Base-by-base conservation (phyloP, 2,888 invertebrate genomes). In the Leptarthrus brevirostris region DNA sequence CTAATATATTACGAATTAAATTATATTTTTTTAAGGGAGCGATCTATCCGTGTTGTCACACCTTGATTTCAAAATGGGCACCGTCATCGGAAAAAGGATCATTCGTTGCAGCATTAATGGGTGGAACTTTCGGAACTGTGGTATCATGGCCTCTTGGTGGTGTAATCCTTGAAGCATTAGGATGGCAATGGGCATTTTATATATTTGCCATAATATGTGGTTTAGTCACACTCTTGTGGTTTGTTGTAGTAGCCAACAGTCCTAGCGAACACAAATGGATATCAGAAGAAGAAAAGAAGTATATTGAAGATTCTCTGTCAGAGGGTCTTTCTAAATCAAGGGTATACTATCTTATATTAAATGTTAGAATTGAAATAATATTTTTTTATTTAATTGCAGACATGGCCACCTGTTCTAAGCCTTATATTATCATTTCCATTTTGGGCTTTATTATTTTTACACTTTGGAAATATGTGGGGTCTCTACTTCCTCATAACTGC, bases 381-480 rank as follows among this genome's bases (percentile, higher is more conserved):
- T 22, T 16, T 72, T 52, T 12, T 36, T 77, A 74, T 77, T 77
- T 79, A 75, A 78, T 87, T 87, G 66, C 86, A 92, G 88, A 85
- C 88, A 74, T 85, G 90, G 56, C 91, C 91, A 0, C 93, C 93
- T 1, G 87, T 91, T 78, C 87, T 84, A 78, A 84, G 86, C 30
- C 89, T 93, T 40, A 76, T 89, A 14, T 82, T 87, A 1, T 93
- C 92, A 0, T 77, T 91, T 56, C 92, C 92, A 14, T 92, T 93
- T 82, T 86, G 90, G 83, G 89, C 91, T 0, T 86, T 93, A 80
- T 78, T 87, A 8, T 79, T 90, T 1, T 85, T 92, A 22, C 93
- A 93, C 79, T 93, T 90, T 79, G 93, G 93, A 44, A 93, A 91
- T 80, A 84, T 92, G 74, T 93, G 93, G 90, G 91, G 93, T 1